Evolutionary conservation across 1,140 invertebrate genomes (phyloP).

Genomic region (Eumeta japonica): DNA sequence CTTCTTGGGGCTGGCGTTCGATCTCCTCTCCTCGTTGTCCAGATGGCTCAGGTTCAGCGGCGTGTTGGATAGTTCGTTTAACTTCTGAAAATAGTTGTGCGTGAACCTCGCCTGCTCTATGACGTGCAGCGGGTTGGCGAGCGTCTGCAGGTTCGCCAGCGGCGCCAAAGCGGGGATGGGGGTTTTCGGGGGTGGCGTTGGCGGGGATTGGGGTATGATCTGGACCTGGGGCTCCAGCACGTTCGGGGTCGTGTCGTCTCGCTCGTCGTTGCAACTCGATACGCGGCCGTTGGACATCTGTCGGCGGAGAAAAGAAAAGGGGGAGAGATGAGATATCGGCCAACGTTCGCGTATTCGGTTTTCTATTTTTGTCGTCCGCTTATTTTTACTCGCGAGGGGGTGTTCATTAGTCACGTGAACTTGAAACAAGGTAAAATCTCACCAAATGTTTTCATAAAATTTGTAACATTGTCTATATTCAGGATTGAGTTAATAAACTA

Average conservation of each 20-base stretch:
- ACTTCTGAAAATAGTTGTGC: constrained; percentile 30
- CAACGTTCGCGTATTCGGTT: too few species aligned
- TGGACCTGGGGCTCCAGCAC: constrained; percentile 46
- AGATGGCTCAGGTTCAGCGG: constrained; percentile 51
- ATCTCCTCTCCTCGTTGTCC: constrained; percentile 43
- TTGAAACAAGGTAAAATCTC: too few species aligned
- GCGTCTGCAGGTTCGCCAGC: constrained; percentile 22
- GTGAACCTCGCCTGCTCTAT: constrained; percentile 39
- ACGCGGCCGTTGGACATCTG: constrained; percentile 50
- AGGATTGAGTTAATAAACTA: too few species aligned
- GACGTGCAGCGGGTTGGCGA: constrained; percentile 35
- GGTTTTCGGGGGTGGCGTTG: constrained; percentile 24
- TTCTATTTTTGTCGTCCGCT: too few species aligned
- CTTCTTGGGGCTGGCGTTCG: constrained; percentile 27
- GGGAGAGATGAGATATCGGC: too few species aligned
- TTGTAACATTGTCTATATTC: too few species aligned
- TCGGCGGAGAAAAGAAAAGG: too few species aligned
- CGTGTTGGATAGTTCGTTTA: constrained; percentile 47
- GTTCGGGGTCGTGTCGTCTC: constrained; percentile 48
- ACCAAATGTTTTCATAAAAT: too few species aligned
- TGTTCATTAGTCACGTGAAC: too few species aligned
- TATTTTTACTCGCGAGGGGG: too few species aligned
- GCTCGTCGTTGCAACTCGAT: constrained; percentile 47
- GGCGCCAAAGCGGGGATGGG: constrained; percentile 1
- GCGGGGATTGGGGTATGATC: constrained; percentile 40